phyloP scores from a whole-genome alignment of 2,113 vertebrate species.

The Clinocottus analis region DNA sequence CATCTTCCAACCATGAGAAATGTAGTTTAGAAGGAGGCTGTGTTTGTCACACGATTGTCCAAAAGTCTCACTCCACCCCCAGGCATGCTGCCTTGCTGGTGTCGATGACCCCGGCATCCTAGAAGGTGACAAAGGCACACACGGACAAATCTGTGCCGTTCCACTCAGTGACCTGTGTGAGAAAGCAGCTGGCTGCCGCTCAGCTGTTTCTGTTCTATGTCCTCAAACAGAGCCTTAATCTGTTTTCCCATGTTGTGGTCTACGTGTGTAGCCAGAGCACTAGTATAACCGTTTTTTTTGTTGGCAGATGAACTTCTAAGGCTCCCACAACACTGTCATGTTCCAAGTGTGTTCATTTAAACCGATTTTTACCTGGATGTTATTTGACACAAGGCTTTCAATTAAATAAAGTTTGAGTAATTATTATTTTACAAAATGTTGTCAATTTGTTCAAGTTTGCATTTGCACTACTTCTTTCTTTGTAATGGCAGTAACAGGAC shows the following conservation, averaged over 20 bases:
- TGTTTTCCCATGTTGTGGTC: conserved; percentile 9
- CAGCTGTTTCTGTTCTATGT: not conserved
- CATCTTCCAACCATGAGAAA: conserved; percentile 63
- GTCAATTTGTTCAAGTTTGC: not conserved
- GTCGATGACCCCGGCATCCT: conserved; percentile 29
- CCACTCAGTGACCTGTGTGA: conserved; percentile 8
- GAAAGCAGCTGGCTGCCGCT: conserved; percentile 34
- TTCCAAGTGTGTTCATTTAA: not conserved
- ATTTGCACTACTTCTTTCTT: not conserved
- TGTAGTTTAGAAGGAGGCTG: conserved; percentile 66
- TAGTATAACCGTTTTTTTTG: not conserved
- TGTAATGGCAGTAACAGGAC: not conserved
- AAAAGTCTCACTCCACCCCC: conserved; percentile 32
- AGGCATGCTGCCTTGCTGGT: conserved; percentile 19
- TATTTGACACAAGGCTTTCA: not conserved
- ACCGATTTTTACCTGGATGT: not conserved
- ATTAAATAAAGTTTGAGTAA: not conserved
- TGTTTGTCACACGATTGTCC: conserved; percentile 68
- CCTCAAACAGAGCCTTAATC: conserved; percentile 18
- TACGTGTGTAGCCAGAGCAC: not conserved
- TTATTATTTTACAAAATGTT: too few species aligned
- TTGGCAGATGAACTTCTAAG: not conserved
- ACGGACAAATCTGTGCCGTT: conserved; percentile 16
- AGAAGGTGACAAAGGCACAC: conserved; percentile 21
- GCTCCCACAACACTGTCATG: not conserved